Evolutionary conservation across 2,113 vertebrate species (phyloP).

Genomic region (Salvelinus namaycush): DNA sequence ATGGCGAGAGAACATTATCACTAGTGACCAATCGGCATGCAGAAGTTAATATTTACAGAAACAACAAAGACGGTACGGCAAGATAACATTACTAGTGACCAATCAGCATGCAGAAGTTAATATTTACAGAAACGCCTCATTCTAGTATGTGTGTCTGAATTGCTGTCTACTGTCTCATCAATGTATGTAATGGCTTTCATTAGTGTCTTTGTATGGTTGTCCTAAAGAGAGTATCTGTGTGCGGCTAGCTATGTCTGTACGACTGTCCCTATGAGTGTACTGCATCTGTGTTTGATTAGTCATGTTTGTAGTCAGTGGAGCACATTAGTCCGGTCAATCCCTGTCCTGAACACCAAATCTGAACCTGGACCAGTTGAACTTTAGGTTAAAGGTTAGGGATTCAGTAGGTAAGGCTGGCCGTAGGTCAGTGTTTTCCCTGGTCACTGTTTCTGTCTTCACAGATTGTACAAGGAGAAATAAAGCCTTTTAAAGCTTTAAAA

Average conservation of each 20-base stretch:
- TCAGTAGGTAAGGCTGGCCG: background rate
- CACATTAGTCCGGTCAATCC: background rate
- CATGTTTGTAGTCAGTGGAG: background rate
- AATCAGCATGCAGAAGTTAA: background rate
- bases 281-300: background rate
- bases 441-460: conserved; percentile 51
- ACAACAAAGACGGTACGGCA: conserved; percentile 21
- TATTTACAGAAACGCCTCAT: background rate
- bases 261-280: background rate
- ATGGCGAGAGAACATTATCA: conserved; percentile 40
- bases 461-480: conserved; percentile 65
- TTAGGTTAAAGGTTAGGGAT: background rate
- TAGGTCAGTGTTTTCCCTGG: conserved; percentile 37
- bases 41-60: background rate
- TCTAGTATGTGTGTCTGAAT: background rate
- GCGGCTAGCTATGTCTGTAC: conserved; percentile 30
- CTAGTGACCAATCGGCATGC: conserved; percentile 26
- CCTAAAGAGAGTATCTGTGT: conserved; percentile 13
- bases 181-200: conserved; percentile 15
- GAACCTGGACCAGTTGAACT: background rate
- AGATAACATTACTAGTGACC: conserved; percentile 38
- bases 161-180: conserved; percentile 16
- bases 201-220: background rate
- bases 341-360: background rate
- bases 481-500: conserved; percentile 24